A percentile compares a stretch with the other conserved stretches of the same genome.
Conservation (phyloP, 2,113 vertebrate species). For the Lynx canadensis region DNA sequence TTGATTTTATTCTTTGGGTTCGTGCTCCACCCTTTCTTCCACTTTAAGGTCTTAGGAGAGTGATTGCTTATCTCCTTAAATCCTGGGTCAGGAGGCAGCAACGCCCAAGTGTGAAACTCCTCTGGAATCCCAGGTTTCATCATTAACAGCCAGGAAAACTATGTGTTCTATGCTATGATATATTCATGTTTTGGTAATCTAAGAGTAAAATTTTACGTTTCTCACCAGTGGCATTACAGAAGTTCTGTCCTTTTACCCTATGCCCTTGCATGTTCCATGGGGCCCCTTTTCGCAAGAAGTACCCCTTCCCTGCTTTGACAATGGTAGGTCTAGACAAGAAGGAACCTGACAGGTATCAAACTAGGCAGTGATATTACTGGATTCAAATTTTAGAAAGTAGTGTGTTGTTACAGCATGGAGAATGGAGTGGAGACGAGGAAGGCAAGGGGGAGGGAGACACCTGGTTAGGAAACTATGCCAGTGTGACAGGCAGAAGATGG, state of each 20-base stretch:
- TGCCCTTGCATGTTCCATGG: not conserved
- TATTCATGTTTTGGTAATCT: not conserved
- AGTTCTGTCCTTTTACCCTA: not conserved
- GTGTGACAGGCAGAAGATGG: not conserved
- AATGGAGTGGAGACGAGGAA: not conserved
- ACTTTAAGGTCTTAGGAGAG: not conserved
- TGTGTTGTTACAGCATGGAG: not conserved
- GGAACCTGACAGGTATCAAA: not conserved
- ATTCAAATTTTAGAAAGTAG: not conserved
- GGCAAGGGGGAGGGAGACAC: not conserved
- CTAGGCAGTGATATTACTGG: not conserved
- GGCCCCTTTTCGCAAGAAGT: not conserved
- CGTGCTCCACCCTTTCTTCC: not conserved
- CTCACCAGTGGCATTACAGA: not conserved
- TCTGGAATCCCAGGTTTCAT: constrained; percentile 37
- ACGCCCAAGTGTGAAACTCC: constrained; percentile 11
- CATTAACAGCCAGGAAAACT: not conserved
- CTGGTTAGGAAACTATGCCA: not conserved
- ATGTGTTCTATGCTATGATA: not conserved
- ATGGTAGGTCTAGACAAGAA: not conserved
- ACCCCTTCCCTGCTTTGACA: not conserved
- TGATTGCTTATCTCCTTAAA: not conserved
- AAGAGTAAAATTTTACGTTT: not conserved
- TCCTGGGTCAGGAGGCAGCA: not conserved
- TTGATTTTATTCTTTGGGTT: not conserved